Evolutionary conservation across 1,140 invertebrate species (phyloP).

Genomic region (Pogonomyrmex californicus): DNA sequence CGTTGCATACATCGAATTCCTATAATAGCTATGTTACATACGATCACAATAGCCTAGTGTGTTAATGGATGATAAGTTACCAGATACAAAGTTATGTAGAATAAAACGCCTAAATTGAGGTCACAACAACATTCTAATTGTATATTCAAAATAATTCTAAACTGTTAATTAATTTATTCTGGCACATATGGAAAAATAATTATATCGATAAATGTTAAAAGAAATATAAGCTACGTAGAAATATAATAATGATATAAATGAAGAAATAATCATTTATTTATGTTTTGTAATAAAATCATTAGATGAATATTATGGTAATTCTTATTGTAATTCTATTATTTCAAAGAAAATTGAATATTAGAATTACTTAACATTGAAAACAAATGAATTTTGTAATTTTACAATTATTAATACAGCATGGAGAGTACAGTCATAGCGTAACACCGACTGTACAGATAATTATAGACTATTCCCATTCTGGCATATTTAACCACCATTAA

Average conservation of each 20-base stretch:
- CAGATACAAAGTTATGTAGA: neutral
- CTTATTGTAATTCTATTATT: neutral
- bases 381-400: neutral
- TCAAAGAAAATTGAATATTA: neutral
- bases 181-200: neutral
- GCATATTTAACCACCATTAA: slow-evolving; percentile 5
- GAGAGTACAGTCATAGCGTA: neutral
- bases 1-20: slow-evolving; percentile 11
- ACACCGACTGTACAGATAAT: neutral
- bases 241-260: neutral
- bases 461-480: neutral
- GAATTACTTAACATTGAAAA: neutral
- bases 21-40: slow-evolving; percentile 30
- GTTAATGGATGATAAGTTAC: slow-evolving; percentile 16
- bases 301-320: neutral
- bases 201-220: neutral
- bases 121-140: neutral
- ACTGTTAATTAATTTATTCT: neutral
- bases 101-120: neutral
- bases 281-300: neutral
- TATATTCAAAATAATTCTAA: neutral
- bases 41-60: neutral
- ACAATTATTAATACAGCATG: neutral
- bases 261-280: neutral
- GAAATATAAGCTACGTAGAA: neutral